Conservation (phyloP, 2,113 vertebrate species). For the Clupea harengus region DNA sequence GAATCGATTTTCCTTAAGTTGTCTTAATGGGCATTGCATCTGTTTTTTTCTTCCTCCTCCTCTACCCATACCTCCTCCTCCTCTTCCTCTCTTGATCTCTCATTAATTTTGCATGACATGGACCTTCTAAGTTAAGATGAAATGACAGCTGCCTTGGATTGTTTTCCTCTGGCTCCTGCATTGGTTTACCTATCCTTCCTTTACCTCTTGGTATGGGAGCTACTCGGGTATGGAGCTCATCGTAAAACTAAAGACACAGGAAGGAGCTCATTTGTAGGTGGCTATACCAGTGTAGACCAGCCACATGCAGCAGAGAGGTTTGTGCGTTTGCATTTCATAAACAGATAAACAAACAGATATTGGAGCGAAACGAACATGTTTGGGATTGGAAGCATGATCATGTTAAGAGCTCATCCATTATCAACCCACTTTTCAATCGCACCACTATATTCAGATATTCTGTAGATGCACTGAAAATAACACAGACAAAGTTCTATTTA, state of each 20-base stretch:
- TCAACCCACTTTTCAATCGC: neutral
- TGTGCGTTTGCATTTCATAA: neutral
- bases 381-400: neutral
- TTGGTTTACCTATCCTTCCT: neutral
- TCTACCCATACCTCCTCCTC: constrained; percentile 17
- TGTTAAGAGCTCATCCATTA: neutral
- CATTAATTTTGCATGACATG: constrained; percentile 48
- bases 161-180: neutral
- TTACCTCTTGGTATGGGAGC: neutral
- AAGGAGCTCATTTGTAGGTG: neutral
- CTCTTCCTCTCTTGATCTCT: constrained; percentile 26
- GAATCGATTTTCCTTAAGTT: constrained; percentile 64
- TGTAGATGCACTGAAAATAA: neutral
- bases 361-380: neutral
- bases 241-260: neutral
- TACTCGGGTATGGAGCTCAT: neutral
- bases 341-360: neutral
- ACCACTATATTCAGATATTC: neutral
- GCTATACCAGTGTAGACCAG: neutral
- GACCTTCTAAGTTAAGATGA: constrained; percentile 42
- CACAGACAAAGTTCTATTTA: no score
- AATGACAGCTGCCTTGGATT: neutral
- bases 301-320: neutral
- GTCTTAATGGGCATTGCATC: constrained; percentile 46
- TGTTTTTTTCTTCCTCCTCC: constrained; percentile 24